phyloP scores from a whole-genome alignment of 2,797 vertebrate species.

The Megaceryle alcyon region DNA sequence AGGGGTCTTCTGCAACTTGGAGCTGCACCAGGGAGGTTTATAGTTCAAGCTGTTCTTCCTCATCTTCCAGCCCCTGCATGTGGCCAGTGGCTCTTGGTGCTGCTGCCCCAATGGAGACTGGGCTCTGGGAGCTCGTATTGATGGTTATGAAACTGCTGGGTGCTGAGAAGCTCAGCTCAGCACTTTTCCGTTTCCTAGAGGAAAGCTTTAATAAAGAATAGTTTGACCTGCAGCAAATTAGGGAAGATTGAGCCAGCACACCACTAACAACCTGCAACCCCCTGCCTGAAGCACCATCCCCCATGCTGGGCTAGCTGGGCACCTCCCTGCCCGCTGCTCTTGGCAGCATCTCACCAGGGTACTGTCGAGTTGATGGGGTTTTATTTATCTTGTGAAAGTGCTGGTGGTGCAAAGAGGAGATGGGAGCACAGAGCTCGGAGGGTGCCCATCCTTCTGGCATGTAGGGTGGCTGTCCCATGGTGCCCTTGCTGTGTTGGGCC shows the following conservation, averaged over 20 bases:
- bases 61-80: accelerated
- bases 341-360: not conserved
- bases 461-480: not conserved
- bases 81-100: not conserved
- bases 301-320: accelerated
- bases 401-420: not conserved
- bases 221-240: slow-evolving; percentile 15
- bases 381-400: accelerated
- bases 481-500: accelerated
- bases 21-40: not conserved
- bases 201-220: not conserved
- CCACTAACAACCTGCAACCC: not conserved
- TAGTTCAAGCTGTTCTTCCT: not conserved
- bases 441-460: accelerated
- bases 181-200: not conserved
- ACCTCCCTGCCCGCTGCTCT: not conserved
- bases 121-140: accelerated
- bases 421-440: accelerated
- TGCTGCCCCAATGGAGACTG: accelerated
- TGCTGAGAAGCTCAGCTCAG: not conserved
- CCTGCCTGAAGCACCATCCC: not conserved
- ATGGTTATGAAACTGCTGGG: not conserved
- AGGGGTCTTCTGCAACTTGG: not conserved
- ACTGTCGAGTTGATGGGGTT: accelerated
- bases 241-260: not conserved